Evolutionary conservation across 2,888 invertebrate species (phyloP).

Genomic region (Trachelus tabidus): DNA sequence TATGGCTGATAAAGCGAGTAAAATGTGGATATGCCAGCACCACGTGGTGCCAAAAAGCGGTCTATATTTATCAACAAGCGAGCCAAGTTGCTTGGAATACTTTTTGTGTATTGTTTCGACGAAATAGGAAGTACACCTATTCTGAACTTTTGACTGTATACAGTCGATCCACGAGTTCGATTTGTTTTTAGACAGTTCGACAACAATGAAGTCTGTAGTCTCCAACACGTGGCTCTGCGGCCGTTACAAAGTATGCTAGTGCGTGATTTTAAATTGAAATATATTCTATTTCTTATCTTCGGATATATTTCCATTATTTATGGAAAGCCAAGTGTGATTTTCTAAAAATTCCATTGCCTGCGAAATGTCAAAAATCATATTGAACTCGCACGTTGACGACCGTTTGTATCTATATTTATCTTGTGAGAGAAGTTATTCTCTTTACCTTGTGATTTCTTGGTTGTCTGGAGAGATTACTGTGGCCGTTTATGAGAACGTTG

Average conservation of each 20-base stretch:
- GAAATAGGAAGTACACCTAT: background rate
- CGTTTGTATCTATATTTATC: background rate
- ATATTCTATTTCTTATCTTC: background rate
- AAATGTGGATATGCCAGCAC: background rate
- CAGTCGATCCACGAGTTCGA: background rate
- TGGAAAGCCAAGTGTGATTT: no score
- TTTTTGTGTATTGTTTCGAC: background rate
- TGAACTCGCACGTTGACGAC: background rate
- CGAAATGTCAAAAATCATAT: background rate
- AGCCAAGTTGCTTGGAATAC: background rate
- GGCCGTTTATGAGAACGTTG: conserved; percentile 90
- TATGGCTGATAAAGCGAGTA: background rate
- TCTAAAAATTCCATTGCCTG: no score
- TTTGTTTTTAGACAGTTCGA: background rate
- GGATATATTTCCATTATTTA: no score
- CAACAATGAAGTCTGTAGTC: background rate
- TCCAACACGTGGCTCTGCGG: background rate
- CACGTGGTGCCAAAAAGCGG: background rate
- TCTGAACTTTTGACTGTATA: background rate
- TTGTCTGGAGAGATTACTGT: conserved; percentile 80
- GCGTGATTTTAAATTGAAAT: background rate
- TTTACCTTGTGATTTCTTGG: conserved; percentile 73
- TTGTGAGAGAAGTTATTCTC: background rate
- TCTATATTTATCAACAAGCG: background rate
- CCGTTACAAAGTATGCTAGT: background rate